Conservation (phyloP, 2,797 vertebrate species). For the Chiloscyllium punctatum region DNA sequence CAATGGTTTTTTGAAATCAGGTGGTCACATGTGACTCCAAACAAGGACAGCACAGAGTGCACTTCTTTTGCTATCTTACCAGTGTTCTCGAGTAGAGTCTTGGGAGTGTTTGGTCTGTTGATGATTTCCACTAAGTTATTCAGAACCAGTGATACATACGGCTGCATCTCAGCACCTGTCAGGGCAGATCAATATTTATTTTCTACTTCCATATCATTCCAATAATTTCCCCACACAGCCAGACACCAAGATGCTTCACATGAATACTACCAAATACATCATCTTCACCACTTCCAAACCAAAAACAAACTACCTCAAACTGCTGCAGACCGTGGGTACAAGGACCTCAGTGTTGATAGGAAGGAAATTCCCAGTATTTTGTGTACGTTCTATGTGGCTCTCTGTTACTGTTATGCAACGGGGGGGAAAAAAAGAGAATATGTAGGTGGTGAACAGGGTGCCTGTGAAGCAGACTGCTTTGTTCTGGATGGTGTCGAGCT, state of each 20-base stretch:
- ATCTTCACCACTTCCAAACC: not conserved
- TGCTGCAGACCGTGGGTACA: not conserved
- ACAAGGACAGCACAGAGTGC: not conserved
- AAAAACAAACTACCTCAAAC: not conserved
- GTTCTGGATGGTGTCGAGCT: no score
- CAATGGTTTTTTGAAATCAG: not conserved
- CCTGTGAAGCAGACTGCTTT: no score
- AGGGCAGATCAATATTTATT: not conserved
- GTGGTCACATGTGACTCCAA: not conserved
- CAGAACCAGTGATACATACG: slow-evolving; percentile 83
- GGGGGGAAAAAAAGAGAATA: no score
- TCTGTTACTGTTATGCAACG: no score
- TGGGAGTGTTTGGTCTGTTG: slow-evolving; percentile 87
- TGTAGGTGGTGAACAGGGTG: no score
- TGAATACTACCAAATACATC: not conserved
- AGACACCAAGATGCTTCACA: not conserved
- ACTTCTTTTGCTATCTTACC: slow-evolving; percentile 52
- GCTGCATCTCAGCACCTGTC: slow-evolving; percentile 87
- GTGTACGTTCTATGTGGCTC: no score
- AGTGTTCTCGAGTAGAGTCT: slow-evolving; percentile 87
- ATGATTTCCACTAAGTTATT: slow-evolving; percentile 89
- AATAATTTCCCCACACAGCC: not conserved
- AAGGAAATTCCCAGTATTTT: not conserved
- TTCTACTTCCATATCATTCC: not conserved
- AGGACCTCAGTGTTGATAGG: no score